Conservation (phyloP, 2,797 vertebrate genomes). For the Sebastolobus alascanus region DNA sequence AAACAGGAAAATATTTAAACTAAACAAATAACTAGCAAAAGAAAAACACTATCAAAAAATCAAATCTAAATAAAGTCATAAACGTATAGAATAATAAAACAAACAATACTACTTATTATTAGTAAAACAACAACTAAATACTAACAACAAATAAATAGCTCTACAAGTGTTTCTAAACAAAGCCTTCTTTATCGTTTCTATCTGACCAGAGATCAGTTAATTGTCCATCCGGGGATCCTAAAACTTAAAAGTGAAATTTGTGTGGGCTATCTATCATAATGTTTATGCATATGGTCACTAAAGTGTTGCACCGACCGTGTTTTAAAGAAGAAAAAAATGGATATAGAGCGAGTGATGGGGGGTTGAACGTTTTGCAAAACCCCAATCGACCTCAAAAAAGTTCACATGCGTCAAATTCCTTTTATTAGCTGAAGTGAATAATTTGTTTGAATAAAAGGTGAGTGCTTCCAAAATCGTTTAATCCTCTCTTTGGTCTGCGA, state of each 20-base stretch:
- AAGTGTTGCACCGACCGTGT: neutral
- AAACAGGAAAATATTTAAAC: too few relatives aligned
- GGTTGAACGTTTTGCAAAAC: constrained; percentile 48
- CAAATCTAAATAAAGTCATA: too few relatives aligned
- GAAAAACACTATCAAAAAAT: too few relatives aligned
- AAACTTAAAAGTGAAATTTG: neutral
- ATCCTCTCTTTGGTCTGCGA: constrained; percentile 74
- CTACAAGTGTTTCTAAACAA: neutral
- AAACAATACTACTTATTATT: too few relatives aligned
- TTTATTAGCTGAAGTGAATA: constrained; percentile 72
- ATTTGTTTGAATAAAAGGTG: constrained; percentile 83
- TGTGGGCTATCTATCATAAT: neutral
- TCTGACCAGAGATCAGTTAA: neutral
- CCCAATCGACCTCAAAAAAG: constrained; percentile 51
- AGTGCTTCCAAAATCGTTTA: constrained; percentile 70
- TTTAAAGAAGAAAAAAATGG: neutral
- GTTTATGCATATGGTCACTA: neutral
- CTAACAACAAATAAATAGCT: neutral
- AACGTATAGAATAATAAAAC: too few relatives aligned
- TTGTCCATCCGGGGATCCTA: neutral
- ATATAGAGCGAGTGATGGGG: neutral
- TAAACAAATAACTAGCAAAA: too few relatives aligned
- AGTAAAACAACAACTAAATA: neutral
- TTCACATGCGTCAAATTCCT: constrained; percentile 80
- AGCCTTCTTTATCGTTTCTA: neutral